Evolutionary conservation across 2,797 vertebrate genomes (phyloP).

Genomic region (Petrocephalus schoutedeni): DNA sequence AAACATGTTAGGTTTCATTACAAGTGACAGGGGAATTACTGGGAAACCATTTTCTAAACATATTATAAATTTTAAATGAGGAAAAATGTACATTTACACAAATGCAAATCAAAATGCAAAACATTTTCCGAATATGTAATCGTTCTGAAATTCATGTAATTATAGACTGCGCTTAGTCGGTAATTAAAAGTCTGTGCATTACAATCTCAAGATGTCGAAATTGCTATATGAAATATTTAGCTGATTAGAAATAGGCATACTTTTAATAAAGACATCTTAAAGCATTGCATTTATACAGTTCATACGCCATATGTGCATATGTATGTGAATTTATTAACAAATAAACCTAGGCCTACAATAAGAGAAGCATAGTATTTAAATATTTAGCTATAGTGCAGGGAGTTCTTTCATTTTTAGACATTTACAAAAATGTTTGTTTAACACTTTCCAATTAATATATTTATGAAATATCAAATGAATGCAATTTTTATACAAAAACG

Average conservation of each 20-base stretch:
- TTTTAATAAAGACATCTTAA: background rate
- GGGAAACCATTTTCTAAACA: background rate
- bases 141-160: background rate
- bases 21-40: background rate
- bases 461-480: background rate
- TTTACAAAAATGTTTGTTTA: background rate
- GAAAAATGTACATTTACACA: background rate
- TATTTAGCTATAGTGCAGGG: background rate
- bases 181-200: background rate
- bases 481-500: background rate
- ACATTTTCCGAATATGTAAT: background rate
- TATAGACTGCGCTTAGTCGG: background rate
- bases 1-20: background rate
- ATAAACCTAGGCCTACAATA: background rate
- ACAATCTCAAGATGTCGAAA: background rate
- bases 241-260: background rate
- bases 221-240: background rate
- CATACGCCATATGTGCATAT: background rate
- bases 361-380: background rate
- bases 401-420: background rate
- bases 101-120: background rate
- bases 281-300: background rate
- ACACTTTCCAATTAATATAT: background rate
- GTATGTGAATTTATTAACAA: background rate
- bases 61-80: background rate